Conservation (phyloP, 2,888 invertebrate species). For the Eudiplozoon nipponicum region DNA sequence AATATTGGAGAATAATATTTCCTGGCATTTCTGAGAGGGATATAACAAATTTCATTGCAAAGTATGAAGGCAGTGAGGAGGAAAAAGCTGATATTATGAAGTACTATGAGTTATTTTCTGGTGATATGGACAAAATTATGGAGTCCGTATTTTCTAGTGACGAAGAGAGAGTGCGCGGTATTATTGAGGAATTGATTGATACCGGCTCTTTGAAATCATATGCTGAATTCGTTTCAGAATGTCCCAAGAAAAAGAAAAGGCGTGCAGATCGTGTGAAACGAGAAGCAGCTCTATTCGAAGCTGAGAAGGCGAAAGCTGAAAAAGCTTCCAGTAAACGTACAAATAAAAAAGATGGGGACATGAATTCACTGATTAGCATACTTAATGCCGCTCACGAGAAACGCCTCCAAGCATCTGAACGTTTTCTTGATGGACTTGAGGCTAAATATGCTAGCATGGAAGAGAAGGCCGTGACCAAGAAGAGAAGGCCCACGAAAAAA, state of each 20-base stretch:
- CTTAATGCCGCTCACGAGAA: no score
- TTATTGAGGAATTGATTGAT: neutral
- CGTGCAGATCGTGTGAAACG: neutral
- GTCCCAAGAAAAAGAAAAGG: neutral
- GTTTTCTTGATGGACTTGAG: constrained; percentile 2
- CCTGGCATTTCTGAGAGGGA: neutral
- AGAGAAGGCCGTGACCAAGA: neutral
- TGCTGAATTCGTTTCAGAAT: neutral
- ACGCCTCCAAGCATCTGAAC: no score
- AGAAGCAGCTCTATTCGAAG: neutral
- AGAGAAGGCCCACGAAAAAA: neutral
- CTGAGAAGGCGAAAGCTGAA: no score
- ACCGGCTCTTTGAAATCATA: neutral
- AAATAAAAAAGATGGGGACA: neutral
- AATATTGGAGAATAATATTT: neutral
- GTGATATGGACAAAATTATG: constrained; percentile 1
- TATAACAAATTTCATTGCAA: neutral
- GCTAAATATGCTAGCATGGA: constrained; percentile 1
- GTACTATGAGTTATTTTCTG: constrained; percentile 1
- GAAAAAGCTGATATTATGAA: constrained; percentile 4
- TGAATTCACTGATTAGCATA: no score
- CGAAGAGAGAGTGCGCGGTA: neutral
- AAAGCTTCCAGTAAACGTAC: no score
- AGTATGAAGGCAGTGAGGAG: constrained; percentile 5
- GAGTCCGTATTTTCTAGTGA: neutral